Conservation (phyloP, 1,140 invertebrate genomes). For the Cardiocondyla obscurior region DNA sequence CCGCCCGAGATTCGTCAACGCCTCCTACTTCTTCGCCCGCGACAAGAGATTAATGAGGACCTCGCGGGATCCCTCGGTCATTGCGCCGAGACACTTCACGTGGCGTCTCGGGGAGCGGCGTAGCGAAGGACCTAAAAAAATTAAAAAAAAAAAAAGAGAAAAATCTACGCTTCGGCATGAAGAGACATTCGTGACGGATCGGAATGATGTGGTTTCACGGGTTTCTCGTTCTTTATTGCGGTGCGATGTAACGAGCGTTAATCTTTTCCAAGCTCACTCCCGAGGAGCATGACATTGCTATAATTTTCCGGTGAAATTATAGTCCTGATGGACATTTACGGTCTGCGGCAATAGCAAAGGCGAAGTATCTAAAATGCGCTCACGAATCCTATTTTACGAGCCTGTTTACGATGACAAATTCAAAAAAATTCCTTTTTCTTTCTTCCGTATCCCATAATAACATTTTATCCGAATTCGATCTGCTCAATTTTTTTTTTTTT, state of each 20-base stretch:
- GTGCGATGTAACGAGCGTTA: constrained; percentile 40
- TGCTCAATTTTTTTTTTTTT: no score
- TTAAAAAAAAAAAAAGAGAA: no score
- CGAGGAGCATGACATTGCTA: constrained; percentile 38
- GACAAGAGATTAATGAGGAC: constrained; percentile 35
- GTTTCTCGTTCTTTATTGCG: constrained; percentile 42
- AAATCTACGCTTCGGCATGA: constrained; percentile 23
- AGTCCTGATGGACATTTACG: constrained; percentile 39
- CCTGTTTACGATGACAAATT: constrained; percentile 14
- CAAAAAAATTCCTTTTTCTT: not conserved
- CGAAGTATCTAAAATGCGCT: constrained; percentile 20
- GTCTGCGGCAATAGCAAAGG: not conserved
- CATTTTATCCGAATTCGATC: not conserved
- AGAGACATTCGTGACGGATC: constrained; percentile 40
- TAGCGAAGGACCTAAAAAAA: constrained; percentile 29
- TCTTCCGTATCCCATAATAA: not conserved
- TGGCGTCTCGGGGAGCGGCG: not conserved
- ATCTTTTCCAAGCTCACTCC: constrained; percentile 26
- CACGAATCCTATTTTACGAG: constrained; percentile 3
- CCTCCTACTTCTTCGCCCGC: constrained; percentile 23
- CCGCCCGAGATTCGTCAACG: constrained; percentile 42
- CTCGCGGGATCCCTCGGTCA: constrained; percentile 36
- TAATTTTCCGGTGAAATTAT: constrained; percentile 50
- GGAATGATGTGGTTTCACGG: constrained; percentile 48
- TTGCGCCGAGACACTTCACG: constrained; percentile 34